Conservation (phyloP, 2,797 vertebrate species). For the Bothrops alternatus region DNA sequence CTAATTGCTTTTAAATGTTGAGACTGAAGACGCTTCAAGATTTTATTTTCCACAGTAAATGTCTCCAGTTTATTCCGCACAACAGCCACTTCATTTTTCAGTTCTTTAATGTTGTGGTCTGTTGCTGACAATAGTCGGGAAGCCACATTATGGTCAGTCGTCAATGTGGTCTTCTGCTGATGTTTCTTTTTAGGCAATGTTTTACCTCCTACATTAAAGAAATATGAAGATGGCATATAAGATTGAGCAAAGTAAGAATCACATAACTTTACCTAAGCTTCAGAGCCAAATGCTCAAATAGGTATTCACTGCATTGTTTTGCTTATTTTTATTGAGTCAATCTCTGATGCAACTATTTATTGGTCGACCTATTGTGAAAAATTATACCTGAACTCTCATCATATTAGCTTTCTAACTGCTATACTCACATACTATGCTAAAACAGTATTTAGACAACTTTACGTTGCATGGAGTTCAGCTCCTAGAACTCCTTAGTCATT, state of each 20-base stretch:
- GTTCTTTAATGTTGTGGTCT: conserved; percentile 66
- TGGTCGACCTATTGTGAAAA: background rate
- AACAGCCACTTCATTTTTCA: conserved; percentile 29
- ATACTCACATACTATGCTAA: too few species aligned
- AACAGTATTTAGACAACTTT: too few species aligned
- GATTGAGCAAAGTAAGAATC: background rate
- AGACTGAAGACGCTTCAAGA: too few species aligned
- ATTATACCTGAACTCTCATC: background rate
- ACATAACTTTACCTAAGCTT: background rate
- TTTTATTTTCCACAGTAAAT: conserved; percentile 67
- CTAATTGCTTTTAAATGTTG: conserved; percentile 71
- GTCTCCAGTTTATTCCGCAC: too few species aligned
- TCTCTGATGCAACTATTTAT: background rate
- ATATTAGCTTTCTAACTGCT: background rate
- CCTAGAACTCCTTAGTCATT: too few species aligned
- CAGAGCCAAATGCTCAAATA: background rate
- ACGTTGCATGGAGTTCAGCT: too few species aligned
- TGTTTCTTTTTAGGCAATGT: too few species aligned
- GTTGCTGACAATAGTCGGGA: too few species aligned
- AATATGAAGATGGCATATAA: background rate
- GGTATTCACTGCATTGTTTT: background rate
- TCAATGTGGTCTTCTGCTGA: too few species aligned
- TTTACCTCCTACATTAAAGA: too few species aligned
- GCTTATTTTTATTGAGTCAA: background rate
- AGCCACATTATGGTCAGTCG: too few species aligned